Percentiles rank a stretch among this genome's conserved stretches.
Conservation (phyloP, 2,113 vertebrate genomes). For the Pao palembangensis region DNA sequence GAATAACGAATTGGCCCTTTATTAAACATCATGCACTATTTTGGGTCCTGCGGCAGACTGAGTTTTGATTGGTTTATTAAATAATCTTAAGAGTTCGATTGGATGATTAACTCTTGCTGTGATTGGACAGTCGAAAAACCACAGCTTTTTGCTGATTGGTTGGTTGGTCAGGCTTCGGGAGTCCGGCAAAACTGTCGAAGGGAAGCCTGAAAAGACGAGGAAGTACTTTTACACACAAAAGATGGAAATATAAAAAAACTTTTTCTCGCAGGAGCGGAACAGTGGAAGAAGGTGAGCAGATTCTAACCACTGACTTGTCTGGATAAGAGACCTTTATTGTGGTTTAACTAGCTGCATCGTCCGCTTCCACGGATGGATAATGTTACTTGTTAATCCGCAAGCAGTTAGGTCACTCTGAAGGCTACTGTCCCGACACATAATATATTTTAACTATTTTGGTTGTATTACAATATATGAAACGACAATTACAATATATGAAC, state of each 20-base stretch:
- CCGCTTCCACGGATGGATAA: background rate
- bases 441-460: background rate
- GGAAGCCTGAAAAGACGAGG: constrained; percentile 48
- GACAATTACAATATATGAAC: background rate
- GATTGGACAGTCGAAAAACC: constrained; percentile 30
- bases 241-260: constrained; percentile 27
- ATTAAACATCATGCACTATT: too few species aligned
- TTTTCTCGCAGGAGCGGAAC: background rate
- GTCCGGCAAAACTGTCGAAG: constrained; percentile 64
- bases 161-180: constrained; percentile 15
- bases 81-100: constrained; percentile 11
- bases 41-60: too few species aligned
- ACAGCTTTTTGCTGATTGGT: constrained; percentile 13
- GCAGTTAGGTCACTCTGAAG: background rate
- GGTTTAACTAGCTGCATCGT: constrained; percentile 13
- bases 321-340: background rate
- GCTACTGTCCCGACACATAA: background rate
- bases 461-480: background rate
- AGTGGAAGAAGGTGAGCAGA: constrained; percentile 40
- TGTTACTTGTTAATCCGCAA: constrained; percentile 46
- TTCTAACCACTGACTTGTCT: background rate
- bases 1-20: too few species aligned
- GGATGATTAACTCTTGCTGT: background rate
- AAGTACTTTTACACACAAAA: constrained; percentile 51
- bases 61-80: background rate